These are phyloP conservation scores for Athripsodes cinereus DNA, from an alignment of 2,888 invertebrate genomes.

Conservation along the genomic window DNA sequence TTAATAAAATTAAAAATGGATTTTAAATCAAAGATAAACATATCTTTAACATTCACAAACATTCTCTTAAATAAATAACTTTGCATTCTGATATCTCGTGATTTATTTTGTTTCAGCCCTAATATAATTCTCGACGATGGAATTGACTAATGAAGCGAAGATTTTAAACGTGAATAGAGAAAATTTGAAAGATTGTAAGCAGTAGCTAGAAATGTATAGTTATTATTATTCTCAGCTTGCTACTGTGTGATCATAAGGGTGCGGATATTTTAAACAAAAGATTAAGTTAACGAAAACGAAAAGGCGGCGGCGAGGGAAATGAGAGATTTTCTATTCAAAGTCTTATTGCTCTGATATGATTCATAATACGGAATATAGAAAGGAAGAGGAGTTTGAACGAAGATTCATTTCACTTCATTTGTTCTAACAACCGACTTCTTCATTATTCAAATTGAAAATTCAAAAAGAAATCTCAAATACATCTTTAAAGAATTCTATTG, in stretches of 20 bases:
- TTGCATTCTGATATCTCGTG: no score
- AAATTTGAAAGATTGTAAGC: neutral
- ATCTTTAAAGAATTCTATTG: neutral
- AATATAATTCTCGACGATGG: no score
- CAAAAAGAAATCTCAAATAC: neutral
- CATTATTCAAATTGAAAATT: slow-evolving; percentile 3
- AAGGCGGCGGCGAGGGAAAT: slow-evolving; percentile 18
- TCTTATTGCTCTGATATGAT: slow-evolving; percentile 20
- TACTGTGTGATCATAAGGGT: neutral
- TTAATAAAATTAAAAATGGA: no score
- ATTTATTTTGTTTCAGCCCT: no score
- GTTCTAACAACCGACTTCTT: slow-evolving; percentile 1
- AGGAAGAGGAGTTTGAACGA: neutral
- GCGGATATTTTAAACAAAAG: slow-evolving; percentile 2
- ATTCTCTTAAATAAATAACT: no score
- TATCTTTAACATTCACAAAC: no score
- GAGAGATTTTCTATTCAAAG: slow-evolving; percentile 4
- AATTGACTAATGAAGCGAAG: neutral
- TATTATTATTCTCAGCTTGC: no score
- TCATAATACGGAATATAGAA: slow-evolving; percentile 12
- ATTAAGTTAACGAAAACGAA: neutral
- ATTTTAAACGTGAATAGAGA: neutral
- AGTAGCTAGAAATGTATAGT: no score
- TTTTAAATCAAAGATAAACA: no score
- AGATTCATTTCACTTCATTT: slow-evolving; percentile 1